Evolutionary conservation across 64 coral and sea anemone species (phyloP).

Genomic region (Porites lutea): DNA sequence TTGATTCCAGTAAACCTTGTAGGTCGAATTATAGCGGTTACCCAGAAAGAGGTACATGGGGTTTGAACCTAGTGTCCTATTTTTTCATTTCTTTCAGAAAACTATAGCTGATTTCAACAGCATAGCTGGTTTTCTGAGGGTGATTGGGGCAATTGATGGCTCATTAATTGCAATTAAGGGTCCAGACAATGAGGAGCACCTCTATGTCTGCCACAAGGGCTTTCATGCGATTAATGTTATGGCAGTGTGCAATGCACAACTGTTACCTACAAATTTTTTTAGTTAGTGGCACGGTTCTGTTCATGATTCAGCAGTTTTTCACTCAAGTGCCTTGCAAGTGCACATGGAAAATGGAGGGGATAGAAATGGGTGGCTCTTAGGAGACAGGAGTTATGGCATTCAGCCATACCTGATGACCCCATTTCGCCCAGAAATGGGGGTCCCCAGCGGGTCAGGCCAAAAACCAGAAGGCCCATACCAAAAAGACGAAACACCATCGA

Average conservation of each 20-base stretch:
- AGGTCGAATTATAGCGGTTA: too few species aligned
- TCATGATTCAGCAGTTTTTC: conserved; percentile 30
- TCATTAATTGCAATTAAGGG: neutral
- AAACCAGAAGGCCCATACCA: too few species aligned
- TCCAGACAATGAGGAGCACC: neutral
- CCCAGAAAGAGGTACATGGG: too few species aligned
- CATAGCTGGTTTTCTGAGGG: conserved; percentile 6
- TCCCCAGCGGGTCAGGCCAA: too few species aligned
- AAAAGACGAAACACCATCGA: too few species aligned
- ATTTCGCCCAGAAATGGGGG: conserved; percentile 30
- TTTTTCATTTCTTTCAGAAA: neutral
- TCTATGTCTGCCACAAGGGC: conserved; percentile 42
- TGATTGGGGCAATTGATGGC: conserved; percentile 21
- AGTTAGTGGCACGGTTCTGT: conserved; percentile 12
- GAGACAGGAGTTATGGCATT: conserved; percentile 13
- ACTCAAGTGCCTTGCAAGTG: neutral
- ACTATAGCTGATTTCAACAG: conserved; percentile 50
- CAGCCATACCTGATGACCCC: conserved; percentile 43
- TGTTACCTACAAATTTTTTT: neutral
- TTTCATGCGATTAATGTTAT: neutral
- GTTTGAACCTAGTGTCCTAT: too few species aligned
- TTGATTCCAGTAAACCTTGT: too few species aligned
- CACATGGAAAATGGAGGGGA: conserved; percentile 25
- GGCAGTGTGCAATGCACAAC: conserved; percentile 49
- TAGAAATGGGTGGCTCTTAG: conserved; percentile 24